phyloP scores from a whole-genome alignment of 2,113 vertebrate species.

The Xiphorhynchus elegans region DNA sequence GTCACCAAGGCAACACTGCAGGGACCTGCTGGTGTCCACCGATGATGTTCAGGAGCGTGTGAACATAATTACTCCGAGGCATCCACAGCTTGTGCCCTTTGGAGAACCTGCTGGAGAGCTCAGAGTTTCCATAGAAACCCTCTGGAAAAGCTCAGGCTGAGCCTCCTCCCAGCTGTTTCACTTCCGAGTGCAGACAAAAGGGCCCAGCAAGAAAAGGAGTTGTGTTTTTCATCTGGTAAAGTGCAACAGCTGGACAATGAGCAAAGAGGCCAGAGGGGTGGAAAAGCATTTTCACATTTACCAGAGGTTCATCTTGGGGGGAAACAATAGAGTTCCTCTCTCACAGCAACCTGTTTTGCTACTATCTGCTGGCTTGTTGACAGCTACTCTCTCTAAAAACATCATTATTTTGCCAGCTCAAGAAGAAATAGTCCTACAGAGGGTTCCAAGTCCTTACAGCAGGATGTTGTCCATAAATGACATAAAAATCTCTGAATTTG shows the following conservation, averaged over 20 bases:
- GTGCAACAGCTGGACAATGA: neutral
- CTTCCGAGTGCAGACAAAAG: neutral
- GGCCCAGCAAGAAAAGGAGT: neutral
- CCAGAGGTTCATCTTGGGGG: neutral
- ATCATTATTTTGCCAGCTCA: neutral
- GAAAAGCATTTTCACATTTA: neutral
- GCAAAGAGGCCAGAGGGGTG: neutral
- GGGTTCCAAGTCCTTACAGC: neutral
- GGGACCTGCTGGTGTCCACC: neutral
- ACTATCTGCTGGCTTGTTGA: neutral
- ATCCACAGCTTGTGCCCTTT: neutral
- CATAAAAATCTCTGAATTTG: neutral
- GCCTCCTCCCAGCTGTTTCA: neutral
- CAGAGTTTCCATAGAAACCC: slow-evolving; percentile 41
- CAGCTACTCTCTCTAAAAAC: neutral
- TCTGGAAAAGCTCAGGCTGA: neutral
- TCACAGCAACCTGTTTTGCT: rapidly evolving
- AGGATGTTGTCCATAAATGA: neutral
- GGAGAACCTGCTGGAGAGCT: neutral
- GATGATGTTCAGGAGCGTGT: neutral
- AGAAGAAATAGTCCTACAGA: neutral
- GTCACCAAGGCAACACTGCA: neutral
- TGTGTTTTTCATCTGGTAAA: neutral
- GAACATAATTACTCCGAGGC: neutral
- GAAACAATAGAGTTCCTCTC: neutral